These are phyloP conservation scores for Ctenodactylus gundi DNA, from an alignment of 2,113 vertebrate species.

Conservation along the genomic window DNA sequence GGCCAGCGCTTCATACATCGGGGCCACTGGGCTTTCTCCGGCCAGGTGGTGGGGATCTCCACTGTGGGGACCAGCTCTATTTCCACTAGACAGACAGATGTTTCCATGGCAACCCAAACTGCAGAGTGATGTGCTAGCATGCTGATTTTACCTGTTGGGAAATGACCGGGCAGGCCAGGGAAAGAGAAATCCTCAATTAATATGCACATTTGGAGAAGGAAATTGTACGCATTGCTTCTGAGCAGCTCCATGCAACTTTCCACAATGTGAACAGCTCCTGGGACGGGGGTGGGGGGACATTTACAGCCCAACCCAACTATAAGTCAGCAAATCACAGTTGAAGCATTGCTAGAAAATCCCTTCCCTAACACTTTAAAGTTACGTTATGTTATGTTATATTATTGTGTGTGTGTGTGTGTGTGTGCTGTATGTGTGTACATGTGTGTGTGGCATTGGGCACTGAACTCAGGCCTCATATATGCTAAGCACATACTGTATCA, in stretches of 20 bases:
- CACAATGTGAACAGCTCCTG: background rate
- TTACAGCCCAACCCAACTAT: background rate
- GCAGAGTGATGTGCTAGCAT: constrained; percentile 80
- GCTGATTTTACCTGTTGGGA: constrained; percentile 83
- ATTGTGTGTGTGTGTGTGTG: background rate
- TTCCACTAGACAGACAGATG: constrained; percentile 82
- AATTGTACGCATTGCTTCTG: background rate
- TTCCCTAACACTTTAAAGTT: no score
- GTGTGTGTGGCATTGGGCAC: background rate
- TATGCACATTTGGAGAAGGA: background rate
- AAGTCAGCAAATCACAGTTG: fast-evolving
- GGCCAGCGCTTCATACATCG: constrained; percentile 86
- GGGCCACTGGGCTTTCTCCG: constrained; percentile 85
- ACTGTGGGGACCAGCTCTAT: constrained; percentile 86
- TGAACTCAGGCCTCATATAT: background rate
- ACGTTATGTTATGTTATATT: background rate
- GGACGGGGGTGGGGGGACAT: fast-evolving
- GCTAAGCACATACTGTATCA: no score
- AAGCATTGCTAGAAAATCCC: background rate
- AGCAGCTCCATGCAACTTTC: background rate
- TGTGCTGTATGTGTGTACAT: no score
- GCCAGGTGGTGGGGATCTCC: constrained; percentile 88
- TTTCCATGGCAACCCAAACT: constrained; percentile 87
- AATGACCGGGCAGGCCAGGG: background rate
- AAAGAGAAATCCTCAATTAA: background rate